Conservation (phyloP, 2,888 invertebrate genomes). For the Margaritifera margaritifera region DNA sequence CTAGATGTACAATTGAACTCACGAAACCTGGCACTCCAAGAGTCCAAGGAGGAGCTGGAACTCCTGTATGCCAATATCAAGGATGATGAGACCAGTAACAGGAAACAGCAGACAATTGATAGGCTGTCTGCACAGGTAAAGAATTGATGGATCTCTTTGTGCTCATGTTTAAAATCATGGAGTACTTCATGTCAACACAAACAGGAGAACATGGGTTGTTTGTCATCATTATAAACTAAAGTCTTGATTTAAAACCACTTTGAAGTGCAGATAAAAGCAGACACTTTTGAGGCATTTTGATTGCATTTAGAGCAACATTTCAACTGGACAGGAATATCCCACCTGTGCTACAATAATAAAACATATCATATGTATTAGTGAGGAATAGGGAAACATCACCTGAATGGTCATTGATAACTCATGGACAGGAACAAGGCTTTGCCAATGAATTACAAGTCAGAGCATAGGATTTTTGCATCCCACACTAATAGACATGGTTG, state of each 20-base stretch:
- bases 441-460: too few relatives aligned
- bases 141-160: not conserved
- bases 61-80: conserved; percentile 35
- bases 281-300: too few relatives aligned
- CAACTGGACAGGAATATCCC: not conserved
- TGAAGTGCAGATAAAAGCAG: too few relatives aligned
- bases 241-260: too few relatives aligned
- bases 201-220: not conserved
- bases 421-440: too few relatives aligned
- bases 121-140: conserved; percentile 51
- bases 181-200: not conserved
- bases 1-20: conserved; percentile 53
- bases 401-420: too few relatives aligned
- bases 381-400: too few relatives aligned
- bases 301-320: too few relatives aligned
- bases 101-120: conserved; percentile 57
- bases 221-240: too few relatives aligned
- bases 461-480: too few relatives aligned
- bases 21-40: conserved; percentile 55
- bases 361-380: too few relatives aligned
- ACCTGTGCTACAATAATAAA: not conserved
- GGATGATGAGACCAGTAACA: conserved; percentile 41
- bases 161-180: not conserved
- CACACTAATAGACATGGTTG: too few relatives aligned
- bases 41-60: conserved; percentile 53